Conservation (phyloP, 2,888 invertebrate species). For the Andrena bicolor region DNA sequence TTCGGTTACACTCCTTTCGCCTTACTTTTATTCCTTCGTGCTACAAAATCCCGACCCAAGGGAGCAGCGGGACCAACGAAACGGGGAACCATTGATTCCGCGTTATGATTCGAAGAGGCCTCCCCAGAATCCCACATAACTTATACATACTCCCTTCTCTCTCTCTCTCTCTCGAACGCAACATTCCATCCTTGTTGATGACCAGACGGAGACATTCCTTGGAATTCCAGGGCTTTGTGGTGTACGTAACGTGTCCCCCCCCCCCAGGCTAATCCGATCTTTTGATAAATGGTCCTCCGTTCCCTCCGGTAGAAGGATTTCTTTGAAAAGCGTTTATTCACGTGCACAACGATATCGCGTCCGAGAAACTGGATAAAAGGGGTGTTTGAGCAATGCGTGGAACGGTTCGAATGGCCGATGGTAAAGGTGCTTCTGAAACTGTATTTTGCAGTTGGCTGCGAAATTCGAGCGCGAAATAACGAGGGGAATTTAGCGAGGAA, state of each 20-base stretch:
- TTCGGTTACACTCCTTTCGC: not conserved
- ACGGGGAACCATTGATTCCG: conserved; percentile 46
- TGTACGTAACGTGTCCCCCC: conserved; percentile 14
- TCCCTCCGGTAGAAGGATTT: not conserved
- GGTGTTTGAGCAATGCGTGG: not conserved
- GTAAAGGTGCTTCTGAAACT: conserved; percentile 8
- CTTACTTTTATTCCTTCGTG: not conserved
- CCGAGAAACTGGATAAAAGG: too few species aligned
- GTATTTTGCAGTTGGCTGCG: conserved; percentile 10
- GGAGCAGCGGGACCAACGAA: not conserved
- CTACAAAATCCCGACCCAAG: not conserved
- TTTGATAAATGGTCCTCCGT: conserved; percentile 29
- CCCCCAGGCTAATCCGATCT: conserved; percentile 40
- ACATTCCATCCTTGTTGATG: conserved; percentile 20
- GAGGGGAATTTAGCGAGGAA: conserved; percentile 37
- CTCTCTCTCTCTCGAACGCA: not conserved
- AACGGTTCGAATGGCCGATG: not conserved
- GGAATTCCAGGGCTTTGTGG: conserved; percentile 29
- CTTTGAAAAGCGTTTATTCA: conserved; percentile 10
- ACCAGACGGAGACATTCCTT: conserved; percentile 1
- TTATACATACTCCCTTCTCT: conserved; percentile 24
- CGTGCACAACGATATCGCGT: not conserved
- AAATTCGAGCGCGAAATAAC: conserved; percentile 7
- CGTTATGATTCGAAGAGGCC: conserved; percentile 40
- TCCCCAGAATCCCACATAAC: conserved; percentile 28